phyloP scores from a whole-genome alignment of 2,113 vertebrate genomes.

The Tenrec ecaudatus region DNA sequence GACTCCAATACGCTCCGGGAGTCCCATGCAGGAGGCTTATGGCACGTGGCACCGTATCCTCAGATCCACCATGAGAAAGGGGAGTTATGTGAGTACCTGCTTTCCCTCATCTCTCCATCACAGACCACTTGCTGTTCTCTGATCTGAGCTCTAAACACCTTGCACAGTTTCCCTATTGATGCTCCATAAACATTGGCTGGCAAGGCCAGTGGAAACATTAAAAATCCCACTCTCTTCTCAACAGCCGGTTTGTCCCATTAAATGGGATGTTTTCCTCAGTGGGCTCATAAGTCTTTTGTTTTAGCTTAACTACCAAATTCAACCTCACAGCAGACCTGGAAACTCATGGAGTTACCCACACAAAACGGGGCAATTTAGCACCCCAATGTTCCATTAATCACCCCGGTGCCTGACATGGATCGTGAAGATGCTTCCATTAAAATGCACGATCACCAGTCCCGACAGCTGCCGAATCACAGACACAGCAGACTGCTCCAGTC shows the following conservation, averaged over 20 bases:
- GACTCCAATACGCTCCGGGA: background rate
- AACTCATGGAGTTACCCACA: constrained; percentile 36
- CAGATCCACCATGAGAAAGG: background rate
- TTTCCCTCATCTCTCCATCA: background rate
- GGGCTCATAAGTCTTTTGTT: constrained; percentile 48
- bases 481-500: background rate
- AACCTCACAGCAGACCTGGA: background rate
- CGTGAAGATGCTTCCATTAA: background rate
- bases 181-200: constrained; percentile 6
- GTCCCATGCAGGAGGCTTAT: background rate
- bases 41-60: background rate
- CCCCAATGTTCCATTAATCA: constrained; percentile 53
- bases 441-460: background rate
- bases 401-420: constrained; percentile 20
- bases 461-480: constrained; percentile 10
- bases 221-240: constrained; percentile 28
- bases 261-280: constrained; percentile 22
- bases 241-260: background rate
- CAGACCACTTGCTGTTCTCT: background rate
- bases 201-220: background rate
- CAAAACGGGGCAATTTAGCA: constrained; percentile 61
- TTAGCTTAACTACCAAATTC: constrained; percentile 29
- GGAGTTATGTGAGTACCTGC: rapidly evolving
- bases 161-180: background rate
- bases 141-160: background rate